Conservation (phyloP, 2,888 invertebrate genomes). For the Sepioteuthis lessoniana region DNA sequence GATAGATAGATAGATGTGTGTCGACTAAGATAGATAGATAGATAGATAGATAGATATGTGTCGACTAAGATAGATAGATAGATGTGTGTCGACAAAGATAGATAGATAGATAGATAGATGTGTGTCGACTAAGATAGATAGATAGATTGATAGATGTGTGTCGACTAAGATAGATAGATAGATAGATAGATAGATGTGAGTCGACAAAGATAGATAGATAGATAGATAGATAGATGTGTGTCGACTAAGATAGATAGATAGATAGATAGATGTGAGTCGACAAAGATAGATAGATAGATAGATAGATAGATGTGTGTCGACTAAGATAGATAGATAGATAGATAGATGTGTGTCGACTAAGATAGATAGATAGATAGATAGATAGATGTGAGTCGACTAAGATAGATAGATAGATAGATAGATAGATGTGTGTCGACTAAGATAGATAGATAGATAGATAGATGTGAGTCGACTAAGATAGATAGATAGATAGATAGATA, state of each 20-base stretch:
- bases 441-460: background rate
- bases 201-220: no score
- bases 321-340: background rate
- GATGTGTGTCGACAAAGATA: background rate
- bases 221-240: no score
- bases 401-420: background rate
- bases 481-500: background rate
- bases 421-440: background rate
- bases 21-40: background rate
- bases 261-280: background rate
- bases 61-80: background rate
- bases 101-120: background rate
- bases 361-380: no score
- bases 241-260: background rate
- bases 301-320: no score
- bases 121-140: background rate
- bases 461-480: background rate
- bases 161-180: background rate
- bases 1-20: no score
- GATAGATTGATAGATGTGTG: no score
- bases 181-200: background rate
- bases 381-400: no score
- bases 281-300: no score
- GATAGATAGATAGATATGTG: background rate
- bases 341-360: background rate